Percentiles rank a stretch among this genome's conserved stretches.
These are phyloP conservation scores for Heliconius hermathena DNA, from an alignment of 1,140 invertebrate species.

Conservation along the genomic window DNA sequence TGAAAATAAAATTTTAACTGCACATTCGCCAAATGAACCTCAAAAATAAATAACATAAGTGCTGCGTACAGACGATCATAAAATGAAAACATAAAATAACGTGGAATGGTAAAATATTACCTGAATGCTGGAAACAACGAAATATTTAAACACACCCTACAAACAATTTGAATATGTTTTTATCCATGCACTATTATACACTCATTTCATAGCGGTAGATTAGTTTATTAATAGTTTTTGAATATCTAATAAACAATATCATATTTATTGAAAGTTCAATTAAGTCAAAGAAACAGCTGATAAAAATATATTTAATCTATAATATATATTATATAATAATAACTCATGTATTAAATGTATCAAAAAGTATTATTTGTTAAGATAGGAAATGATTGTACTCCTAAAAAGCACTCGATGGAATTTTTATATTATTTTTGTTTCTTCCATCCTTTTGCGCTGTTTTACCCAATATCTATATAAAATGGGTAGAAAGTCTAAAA, in stretches of 20 bases:
- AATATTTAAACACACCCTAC: conserved; percentile 42
- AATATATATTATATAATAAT: too few relatives aligned
- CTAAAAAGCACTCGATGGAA: too few relatives aligned
- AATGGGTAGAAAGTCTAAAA: too few relatives aligned
- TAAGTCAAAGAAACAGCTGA: too few relatives aligned
- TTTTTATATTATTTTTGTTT: too few relatives aligned
- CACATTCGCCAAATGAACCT: conserved; percentile 17
- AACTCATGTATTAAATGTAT: too few relatives aligned
- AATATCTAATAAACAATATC: not conserved
- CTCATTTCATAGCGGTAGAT: not conserved
- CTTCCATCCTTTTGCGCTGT: too few relatives aligned
- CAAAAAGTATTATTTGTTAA: too few relatives aligned
- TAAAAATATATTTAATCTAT: too few relatives aligned
- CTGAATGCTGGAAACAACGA: conserved; percentile 39
- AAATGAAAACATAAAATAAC: conserved; percentile 30
- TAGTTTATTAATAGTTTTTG: not conserved
- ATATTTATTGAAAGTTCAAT: too few relatives aligned
- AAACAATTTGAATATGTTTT: conserved; percentile 36
- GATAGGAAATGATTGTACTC: too few relatives aligned
- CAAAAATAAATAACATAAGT: conserved; percentile 28
- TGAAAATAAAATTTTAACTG: conserved; percentile 9
- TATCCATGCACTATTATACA: not conserved
- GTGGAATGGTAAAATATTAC: conserved; percentile 33
- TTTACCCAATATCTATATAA: too few relatives aligned
- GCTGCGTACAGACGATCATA: conserved; percentile 25